Conservation (phyloP, 2,888 invertebrate species). For the Halocaridina rubra region DNA sequence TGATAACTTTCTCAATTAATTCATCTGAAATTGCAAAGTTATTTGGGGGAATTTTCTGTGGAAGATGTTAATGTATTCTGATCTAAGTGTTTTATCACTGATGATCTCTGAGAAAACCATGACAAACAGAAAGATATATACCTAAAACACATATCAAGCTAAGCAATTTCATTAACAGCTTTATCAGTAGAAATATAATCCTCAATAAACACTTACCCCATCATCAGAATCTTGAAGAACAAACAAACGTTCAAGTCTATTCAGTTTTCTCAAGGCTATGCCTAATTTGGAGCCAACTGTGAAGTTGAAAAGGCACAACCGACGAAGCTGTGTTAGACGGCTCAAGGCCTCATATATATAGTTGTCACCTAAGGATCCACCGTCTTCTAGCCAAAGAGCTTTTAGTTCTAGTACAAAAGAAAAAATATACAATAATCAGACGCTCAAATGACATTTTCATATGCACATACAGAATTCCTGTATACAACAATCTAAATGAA, state of each 20-base stretch:
- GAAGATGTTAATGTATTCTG: too few species aligned
- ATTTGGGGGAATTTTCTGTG: too few species aligned
- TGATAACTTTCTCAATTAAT: too few species aligned
- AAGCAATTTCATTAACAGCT: background rate
- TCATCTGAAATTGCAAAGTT: too few species aligned
- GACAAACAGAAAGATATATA: too few species aligned
- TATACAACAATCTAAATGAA: too few species aligned
- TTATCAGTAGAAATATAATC: background rate
- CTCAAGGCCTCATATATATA: slow-evolving; percentile 23
- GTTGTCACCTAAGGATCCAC: slow-evolving; percentile 17
- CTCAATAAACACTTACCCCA: slow-evolving; percentile 1
- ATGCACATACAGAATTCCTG: too few species aligned
- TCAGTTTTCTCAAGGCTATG: slow-evolving; percentile 28
- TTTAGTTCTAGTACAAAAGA: slow-evolving; percentile 15
- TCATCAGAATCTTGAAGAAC: slow-evolving; percentile 14
- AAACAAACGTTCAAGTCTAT: slow-evolving; percentile 17
- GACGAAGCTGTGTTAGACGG: slow-evolving; percentile 26
- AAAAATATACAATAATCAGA: background rate
- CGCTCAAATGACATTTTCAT: too few species aligned
- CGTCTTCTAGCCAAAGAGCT: slow-evolving; percentile 44
- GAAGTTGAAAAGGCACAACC: slow-evolving; percentile 44
- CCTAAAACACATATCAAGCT: too few species aligned
- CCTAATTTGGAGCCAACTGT: slow-evolving; percentile 30
- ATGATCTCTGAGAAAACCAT: too few species aligned
- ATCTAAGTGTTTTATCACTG: too few species aligned